Evolutionary conservation across 1,140 invertebrate genomes (phyloP), one percentile per base, ranked within the genome.

Genomic region (Maconellicoccus hirsutus): DNA sequence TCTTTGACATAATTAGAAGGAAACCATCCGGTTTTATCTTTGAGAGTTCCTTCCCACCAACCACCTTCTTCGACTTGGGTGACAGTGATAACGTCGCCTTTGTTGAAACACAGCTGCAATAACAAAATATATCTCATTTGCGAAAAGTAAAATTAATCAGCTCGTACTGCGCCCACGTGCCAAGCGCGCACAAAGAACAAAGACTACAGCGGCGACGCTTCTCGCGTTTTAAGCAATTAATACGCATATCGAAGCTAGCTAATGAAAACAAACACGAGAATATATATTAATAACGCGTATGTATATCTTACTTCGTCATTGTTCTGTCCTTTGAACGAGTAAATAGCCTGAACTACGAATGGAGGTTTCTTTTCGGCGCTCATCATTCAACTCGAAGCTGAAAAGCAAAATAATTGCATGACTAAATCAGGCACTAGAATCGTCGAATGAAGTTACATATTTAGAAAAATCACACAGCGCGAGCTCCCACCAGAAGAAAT

Each of bases 21-120:
- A 83, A 98, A 98, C 96, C 96, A 98, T 75, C 95, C 96, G 73
- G 95, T 97, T 79, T 92, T 91, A 70, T 93, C 94, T 74, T 91
- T 86, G 21, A 97, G 81, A 1, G 94, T 98, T 16, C 95, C 96
- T 82, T 98, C 96, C 96, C 96, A 98, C 86, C 95, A 97, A 26
- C 93, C 95, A 66, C 95, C 96, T 78, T 98, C 89, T 76, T 94
- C 90, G 26, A 81, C 81, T 79, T 95, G 93, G 3, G 95, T 98
- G 29, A 99, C 89, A 16, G 94, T 96, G 73, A 99, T 98, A 66
- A 98, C 84, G 81, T 98, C 96, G 69, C 95, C 94, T 81, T 97
- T 98, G 75, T 90, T 90, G 79, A 98, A 97, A 78, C 91, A 94
- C 74, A 99, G 79, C 91, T 94, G 78, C 70, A 85, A 52, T 12